Evolutionary conservation across 2,888 invertebrate species (phyloP), one percentile per base, ranked within the genome.

Genomic region (Athetis lepigone): DNA sequence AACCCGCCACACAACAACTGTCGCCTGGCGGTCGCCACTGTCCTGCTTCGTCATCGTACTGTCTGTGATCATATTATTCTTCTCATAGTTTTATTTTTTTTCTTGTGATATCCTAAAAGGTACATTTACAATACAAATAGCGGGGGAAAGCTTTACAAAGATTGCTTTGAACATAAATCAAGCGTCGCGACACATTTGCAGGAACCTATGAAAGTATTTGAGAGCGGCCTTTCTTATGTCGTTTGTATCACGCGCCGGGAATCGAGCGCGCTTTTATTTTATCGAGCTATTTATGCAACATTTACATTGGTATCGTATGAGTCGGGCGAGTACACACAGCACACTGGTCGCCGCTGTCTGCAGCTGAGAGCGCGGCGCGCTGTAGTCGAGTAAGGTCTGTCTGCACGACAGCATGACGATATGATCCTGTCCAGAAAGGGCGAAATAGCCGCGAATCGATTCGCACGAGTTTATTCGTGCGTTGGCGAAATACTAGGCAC

Each of bases 101-200:
- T 37, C n/a, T 18, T 27, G 6, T 16, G 25, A 39, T 36, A 42
- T 45, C 23, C 7, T 29, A 51, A 59, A 42, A 36, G 11, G 21
- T 21, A 52, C 52, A 68, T 67, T 60, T 60, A 21, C 43, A 21
- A 49, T n/a, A 68, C 52, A 60, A 68, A 49, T 33, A 49, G 42
- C 52, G 7, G 13, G 11, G 29, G 19, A 60, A 68, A 27, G 52
- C 52, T 43, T 49, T 33, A 42, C 52, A 51, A 67, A 67, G 45
- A 60, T 42, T 42, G 51, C 68, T 59, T 59, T 40, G 27, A 60
- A 60, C 52, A 67, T 61, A 67, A 68, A 68, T 67, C 67, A 68
- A 37, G 37, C 37, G 40, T 6, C 11, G 47, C 36, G 68, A 68
- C 68, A 66, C 68, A 60, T 67, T 43, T 16, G 40, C 66, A 60